phyloP scores from a whole-genome alignment of 2,888 invertebrate genomes.

The Pollenia labialis region DNA sequence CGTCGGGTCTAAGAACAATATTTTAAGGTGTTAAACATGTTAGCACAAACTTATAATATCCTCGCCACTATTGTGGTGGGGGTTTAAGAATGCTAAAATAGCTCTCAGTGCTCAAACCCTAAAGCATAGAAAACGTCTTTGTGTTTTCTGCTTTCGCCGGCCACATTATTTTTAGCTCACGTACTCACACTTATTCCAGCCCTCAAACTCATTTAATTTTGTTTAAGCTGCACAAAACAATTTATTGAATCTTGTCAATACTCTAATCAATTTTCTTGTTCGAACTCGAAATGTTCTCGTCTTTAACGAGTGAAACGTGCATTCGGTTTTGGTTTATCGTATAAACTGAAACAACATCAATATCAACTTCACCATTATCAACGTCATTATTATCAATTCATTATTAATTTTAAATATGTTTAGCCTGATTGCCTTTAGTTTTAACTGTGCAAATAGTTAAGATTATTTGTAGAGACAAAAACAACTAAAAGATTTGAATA shows the following conservation, averaged over 20 bases:
- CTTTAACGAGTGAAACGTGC: conserved; percentile 16
- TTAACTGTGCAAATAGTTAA: background rate
- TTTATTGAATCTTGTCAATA: conserved; percentile 55
- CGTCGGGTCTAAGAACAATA: too few relatives aligned
- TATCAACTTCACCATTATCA: background rate
- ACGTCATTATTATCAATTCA: background rate
- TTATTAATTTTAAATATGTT: conserved; percentile 2
- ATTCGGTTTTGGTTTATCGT: conserved; percentile 28
- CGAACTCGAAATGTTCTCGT: background rate
- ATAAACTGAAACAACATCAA: background rate
- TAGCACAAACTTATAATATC: too few relatives aligned
- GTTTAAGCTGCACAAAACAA: conserved; percentile 22
- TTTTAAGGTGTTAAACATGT: too few relatives aligned
- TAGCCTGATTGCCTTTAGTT: background rate
- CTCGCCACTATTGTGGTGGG: too few relatives aligned
- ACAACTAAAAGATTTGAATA: background rate
- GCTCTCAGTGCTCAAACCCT: too few relatives aligned
- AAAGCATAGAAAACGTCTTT: too few relatives aligned
- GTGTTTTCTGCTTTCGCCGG: too few relatives aligned
- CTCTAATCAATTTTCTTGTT: conserved; percentile 32
- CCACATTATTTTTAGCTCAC: background rate
- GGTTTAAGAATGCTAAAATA: too few relatives aligned
- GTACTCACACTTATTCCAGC: background rate
- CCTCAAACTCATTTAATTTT: background rate
- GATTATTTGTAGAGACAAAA: background rate